Conservation (phyloP, 2,113 vertebrate species). For the Podocnemis expansa region DNA sequence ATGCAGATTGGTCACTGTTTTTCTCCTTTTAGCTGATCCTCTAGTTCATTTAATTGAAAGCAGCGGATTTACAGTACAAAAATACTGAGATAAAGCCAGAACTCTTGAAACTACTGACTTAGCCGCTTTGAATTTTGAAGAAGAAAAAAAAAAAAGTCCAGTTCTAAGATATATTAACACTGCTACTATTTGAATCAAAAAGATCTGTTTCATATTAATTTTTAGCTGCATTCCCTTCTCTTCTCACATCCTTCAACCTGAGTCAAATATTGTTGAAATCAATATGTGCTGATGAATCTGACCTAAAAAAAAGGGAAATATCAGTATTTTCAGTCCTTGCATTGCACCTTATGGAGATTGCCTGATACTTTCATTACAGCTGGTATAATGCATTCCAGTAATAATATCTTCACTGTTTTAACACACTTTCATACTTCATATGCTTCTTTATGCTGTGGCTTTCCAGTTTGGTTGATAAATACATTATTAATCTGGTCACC, state of each 20-base stretch:
- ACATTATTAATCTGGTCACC: not conserved
- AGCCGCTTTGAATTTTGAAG: not conserved
- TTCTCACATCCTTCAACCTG: not conserved
- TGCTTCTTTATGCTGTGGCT: not conserved
- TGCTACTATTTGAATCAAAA: not conserved
- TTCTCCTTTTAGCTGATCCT: not conserved
- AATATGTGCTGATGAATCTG: not conserved
- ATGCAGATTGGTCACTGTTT: not conserved
- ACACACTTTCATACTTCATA: not conserved
- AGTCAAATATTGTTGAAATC: not conserved
- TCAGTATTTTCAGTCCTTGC: not conserved
- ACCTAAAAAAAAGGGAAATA: not conserved
- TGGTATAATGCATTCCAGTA: constrained; percentile 1
- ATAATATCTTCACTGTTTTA: not conserved
- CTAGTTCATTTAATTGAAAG: constrained; percentile 1
- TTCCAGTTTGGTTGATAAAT: not conserved
- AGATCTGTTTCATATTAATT: not conserved
- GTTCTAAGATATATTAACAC: not conserved
- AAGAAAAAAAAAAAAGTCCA: too few relatives aligned
- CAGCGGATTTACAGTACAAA: not conserved
- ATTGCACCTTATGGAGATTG: not conserved
- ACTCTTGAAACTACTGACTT: not conserved
- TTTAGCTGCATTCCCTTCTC: not conserved
- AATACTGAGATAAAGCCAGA: not conserved
- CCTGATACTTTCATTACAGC: not conserved